Conservation (phyloP, 1,140 invertebrate species). For the Achroia grisella region DNA sequence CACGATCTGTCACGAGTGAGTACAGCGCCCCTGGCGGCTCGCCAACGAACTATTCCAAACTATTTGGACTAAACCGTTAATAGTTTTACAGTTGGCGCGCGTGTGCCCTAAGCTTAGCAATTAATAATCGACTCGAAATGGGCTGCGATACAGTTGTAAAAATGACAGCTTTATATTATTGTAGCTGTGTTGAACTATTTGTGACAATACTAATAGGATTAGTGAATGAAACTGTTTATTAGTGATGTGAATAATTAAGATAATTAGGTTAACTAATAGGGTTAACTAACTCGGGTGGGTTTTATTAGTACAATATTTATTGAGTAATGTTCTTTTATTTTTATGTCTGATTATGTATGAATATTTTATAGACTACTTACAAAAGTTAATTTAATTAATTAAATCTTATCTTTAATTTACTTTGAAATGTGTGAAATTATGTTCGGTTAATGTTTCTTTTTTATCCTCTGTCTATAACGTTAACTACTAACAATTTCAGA, state of each 20-base stretch:
- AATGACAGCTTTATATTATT: slow-evolving; percentile 9
- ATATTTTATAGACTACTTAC: too few relatives aligned
- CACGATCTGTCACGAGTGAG: slow-evolving; percentile 39
- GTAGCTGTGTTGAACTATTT: slow-evolving; percentile 6
- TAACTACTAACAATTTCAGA: too few relatives aligned
- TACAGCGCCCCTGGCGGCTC: slow-evolving; percentile 39
- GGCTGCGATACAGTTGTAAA: slow-evolving; percentile 18
- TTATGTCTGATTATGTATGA: too few relatives aligned
- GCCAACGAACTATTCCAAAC: slow-evolving; percentile 60
- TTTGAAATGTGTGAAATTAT: too few relatives aligned
- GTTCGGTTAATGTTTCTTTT: too few relatives aligned
- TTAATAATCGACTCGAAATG: slow-evolving; percentile 30
- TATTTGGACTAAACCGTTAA: slow-evolving; percentile 43
- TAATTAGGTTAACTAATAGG: too few relatives aligned
- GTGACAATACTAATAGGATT: slow-evolving; percentile 6
- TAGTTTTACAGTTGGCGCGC: slow-evolving; percentile 44
- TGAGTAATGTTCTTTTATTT: too few relatives aligned
- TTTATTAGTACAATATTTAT: too few relatives aligned
- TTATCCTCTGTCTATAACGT: too few relatives aligned
- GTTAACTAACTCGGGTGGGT: too few relatives aligned
- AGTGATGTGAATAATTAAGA: slow-evolving; percentile 6
- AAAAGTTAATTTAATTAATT: too few relatives aligned
- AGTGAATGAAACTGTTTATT: slow-evolving; percentile 4
- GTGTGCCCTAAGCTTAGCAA: slow-evolving; percentile 41
- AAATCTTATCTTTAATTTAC: too few relatives aligned